Evolutionary conservation across 2,888 invertebrate genomes (phyloP).

Genomic region (Tupiocoris notatus): DNA sequence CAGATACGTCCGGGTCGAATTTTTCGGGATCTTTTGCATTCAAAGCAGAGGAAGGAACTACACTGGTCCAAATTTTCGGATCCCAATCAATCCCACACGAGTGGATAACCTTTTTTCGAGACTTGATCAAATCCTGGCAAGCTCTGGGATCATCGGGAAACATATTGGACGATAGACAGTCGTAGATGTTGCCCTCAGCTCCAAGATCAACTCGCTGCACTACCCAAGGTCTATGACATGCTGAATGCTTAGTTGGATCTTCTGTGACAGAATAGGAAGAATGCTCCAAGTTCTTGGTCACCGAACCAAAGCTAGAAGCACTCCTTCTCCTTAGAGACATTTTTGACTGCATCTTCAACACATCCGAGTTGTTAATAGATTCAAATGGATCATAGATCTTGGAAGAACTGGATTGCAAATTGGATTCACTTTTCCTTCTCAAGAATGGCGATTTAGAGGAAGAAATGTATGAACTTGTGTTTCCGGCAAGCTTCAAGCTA

Average conservation of each 20-base stretch:
- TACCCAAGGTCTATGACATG: too few species aligned
- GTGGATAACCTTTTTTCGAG: background rate
- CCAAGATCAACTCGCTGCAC: background rate
- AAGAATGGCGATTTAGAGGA: background rate
- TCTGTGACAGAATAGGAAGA: too few species aligned
- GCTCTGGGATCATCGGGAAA: slow-evolving; percentile 1
- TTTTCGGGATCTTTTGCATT: too few species aligned
- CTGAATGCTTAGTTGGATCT: too few species aligned
- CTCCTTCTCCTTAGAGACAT: too few species aligned
- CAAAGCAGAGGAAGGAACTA: background rate
- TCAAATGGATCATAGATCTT: background rate
- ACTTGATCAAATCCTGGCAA: background rate
- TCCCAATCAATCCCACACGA: background rate
- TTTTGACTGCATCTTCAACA: too few species aligned
- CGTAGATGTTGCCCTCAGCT: background rate
- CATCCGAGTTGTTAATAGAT: too few species aligned
- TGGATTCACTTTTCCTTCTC: background rate
- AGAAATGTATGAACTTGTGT: background rate
- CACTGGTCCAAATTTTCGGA: background rate
- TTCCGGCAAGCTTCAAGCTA: background rate
- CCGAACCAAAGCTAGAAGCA: too few species aligned
- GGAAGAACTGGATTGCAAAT: background rate
- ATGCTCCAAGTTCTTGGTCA: too few species aligned
- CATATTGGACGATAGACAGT: background rate
- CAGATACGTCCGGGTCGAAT: background rate